These are phyloP conservation scores for Coendou prehensilis DNA, from an alignment of 2,797 vertebrate species.

Conservation along the genomic window DNA sequence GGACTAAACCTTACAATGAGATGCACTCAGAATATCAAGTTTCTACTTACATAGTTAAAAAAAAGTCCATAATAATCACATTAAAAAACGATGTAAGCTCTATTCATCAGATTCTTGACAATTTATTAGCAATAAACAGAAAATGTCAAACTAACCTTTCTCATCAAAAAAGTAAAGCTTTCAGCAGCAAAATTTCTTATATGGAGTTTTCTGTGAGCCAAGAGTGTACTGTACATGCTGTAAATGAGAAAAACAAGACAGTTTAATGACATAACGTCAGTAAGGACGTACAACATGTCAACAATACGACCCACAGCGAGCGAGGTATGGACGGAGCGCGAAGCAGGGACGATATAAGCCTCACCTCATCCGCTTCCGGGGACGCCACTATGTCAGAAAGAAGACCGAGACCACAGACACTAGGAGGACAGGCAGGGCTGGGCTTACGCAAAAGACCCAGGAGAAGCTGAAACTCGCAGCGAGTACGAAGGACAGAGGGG, in stretches of 20 bases:
- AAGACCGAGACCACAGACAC: not conserved
- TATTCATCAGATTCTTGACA: slow-evolving; percentile 10
- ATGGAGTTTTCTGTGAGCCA: slow-evolving; percentile 97
- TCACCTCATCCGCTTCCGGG: not conserved
- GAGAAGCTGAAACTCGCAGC: not conserved
- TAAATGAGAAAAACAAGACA: slow-evolving; percentile 65
- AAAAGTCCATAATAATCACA: not conserved
- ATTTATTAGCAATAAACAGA: slow-evolving; percentile 62
- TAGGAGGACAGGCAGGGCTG: not conserved
- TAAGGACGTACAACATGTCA: not conserved
- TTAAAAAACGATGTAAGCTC: not conserved
- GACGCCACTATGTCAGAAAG: not conserved
- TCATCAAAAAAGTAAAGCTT: slow-evolving; percentile 98
- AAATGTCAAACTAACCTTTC: slow-evolving; percentile 93
- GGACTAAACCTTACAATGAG: not conserved
- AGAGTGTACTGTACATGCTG: slow-evolving; percentile 96
- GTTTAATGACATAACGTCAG: not conserved
- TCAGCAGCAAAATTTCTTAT: slow-evolving; percentile 98
- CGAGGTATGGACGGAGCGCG: not conserved
- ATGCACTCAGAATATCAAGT: slow-evolving; percentile 17
- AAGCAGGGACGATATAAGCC: not conserved
- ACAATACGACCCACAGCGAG: not conserved
- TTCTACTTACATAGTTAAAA: not conserved
- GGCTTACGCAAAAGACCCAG: not conserved
- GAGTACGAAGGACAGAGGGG: not conserved